phyloP scores from a whole-genome alignment of 2,797 vertebrate genomes.

The Crenichthys baileyi region DNA sequence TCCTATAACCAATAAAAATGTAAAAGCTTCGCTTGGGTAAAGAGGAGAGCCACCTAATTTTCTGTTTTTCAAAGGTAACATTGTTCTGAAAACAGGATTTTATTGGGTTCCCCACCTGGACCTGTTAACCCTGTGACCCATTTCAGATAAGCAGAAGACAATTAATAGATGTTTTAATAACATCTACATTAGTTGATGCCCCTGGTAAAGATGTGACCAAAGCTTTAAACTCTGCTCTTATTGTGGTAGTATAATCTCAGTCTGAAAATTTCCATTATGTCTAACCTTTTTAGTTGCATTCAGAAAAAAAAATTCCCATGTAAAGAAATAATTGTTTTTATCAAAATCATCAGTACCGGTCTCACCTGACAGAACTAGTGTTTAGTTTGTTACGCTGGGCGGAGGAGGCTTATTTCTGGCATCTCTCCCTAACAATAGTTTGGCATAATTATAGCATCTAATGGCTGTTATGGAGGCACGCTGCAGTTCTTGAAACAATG shows the following conservation, averaged over 20 bases:
- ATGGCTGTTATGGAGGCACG: background rate
- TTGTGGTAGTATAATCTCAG: background rate
- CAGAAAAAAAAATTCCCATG: background rate
- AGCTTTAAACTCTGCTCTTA: background rate
- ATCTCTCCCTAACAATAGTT: background rate
- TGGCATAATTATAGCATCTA: background rate
- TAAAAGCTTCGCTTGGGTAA: too few species aligned
- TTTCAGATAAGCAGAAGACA: too few species aligned
- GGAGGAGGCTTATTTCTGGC: background rate
- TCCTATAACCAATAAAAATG: too few species aligned
- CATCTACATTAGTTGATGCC: too few species aligned
- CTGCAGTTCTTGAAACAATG: background rate
- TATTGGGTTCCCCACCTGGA: too few species aligned
- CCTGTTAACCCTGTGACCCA: too few species aligned
- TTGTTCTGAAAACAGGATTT: too few species aligned
- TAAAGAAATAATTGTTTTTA: background rate
- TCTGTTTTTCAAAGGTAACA: too few species aligned
- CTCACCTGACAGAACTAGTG: background rate
- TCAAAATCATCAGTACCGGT: background rate
- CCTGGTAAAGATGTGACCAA: background rate
- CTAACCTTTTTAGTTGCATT: background rate
- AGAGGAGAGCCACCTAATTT: too few species aligned
- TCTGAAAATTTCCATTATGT: background rate
- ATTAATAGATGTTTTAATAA: too few species aligned
- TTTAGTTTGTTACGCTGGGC: background rate